phyloP scores from a whole-genome alignment of 2,113 vertebrate genomes.

The Bettongia penicillata region DNA sequence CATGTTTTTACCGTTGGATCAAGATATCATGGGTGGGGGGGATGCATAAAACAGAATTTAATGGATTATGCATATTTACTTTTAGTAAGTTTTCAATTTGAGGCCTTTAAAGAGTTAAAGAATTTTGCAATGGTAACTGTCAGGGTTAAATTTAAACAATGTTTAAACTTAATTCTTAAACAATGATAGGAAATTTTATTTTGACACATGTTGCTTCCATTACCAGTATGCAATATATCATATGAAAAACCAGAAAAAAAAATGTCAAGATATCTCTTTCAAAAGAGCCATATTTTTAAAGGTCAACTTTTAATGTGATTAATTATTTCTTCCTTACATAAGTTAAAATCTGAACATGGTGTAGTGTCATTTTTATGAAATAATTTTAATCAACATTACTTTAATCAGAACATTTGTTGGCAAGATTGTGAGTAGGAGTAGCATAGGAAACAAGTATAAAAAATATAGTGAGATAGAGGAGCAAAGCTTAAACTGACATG shows the following conservation, averaged over 20 bases:
- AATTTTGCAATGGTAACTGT: not conserved
- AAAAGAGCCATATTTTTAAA: constrained; percentile 47
- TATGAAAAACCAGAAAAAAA: not conserved
- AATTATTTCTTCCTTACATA: constrained; percentile 47
- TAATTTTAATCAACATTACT: constrained; percentile 6
- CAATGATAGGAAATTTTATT: not conserved
- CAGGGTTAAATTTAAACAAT: no score
- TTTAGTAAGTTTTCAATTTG: not conserved
- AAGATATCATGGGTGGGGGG: not conserved
- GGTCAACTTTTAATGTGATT: constrained; percentile 37
- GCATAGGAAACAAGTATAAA: constrained; percentile 25
- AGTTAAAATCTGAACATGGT: constrained; percentile 18
- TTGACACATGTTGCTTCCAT: not conserved
- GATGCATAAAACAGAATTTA: not conserved
- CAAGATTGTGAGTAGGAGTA: constrained; percentile 47
- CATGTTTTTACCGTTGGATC: not conserved
- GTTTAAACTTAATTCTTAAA: no score
- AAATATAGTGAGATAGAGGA: constrained; percentile 1
- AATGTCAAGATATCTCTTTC: not conserved
- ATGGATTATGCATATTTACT: not conserved
- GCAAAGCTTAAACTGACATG: constrained; percentile 36
- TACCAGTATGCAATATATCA: not conserved
- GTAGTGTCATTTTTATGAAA: constrained; percentile 18
- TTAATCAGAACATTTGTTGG: constrained; percentile 54
- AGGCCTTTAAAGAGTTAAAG: not conserved